Conservation (phyloP, 2,888 invertebrate genomes). For the Macrophya alboannulata region DNA sequence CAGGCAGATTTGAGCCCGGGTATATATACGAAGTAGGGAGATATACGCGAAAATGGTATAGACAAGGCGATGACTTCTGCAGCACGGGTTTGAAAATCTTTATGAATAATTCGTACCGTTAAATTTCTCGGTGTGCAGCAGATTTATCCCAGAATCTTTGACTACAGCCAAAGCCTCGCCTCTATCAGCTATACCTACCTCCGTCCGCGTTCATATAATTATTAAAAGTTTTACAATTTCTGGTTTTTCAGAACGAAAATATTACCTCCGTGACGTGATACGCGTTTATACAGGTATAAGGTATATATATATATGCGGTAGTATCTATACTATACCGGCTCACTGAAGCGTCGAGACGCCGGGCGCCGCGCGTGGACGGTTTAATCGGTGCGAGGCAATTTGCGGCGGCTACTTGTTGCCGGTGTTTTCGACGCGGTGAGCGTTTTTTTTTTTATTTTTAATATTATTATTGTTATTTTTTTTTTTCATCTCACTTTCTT, state of each 20-base stretch:
- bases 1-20: slow-evolving; percentile 26
- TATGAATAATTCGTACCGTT: slow-evolving; percentile 29
- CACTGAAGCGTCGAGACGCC: slow-evolving; percentile 53
- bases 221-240: background rate
- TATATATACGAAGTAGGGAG: background rate
- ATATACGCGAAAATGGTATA: background rate
- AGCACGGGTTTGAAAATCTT: slow-evolving; percentile 21
- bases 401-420: slow-evolving; percentile 56
- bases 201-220: background rate
- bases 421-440: slow-evolving; percentile 46
- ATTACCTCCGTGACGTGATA: background rate
- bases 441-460: slow-evolving; percentile 23
- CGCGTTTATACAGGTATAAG: background rate
- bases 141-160: background rate
- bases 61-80: slow-evolving; percentile 36
- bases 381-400: slow-evolving; percentile 55
- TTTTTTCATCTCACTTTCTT: background rate
- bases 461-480: background rate
- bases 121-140: background rate
- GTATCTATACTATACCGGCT: slow-evolving; percentile 16
- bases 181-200: background rate
- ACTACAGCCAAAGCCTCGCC: slow-evolving; percentile 2
- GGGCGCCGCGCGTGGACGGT: slow-evolving; percentile 54
- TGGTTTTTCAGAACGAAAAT: background rate
- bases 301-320: slow-evolving; percentile 1